Base-by-base conservation (phyloP, 2,113 vertebrate species). In the Laterallus jamaicensis region DNA sequence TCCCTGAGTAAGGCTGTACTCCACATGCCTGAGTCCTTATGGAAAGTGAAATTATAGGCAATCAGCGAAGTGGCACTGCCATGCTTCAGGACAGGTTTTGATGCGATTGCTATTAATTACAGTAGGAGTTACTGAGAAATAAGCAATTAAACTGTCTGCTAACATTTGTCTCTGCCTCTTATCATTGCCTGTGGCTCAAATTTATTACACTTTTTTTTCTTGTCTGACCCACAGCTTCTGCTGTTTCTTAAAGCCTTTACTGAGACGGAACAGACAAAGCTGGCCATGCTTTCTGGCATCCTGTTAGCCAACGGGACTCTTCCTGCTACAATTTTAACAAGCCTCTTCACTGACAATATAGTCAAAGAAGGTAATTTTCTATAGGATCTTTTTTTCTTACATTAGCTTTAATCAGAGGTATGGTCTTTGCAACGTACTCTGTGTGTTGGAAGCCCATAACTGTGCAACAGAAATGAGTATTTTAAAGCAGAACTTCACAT, bases 191-290 rank as follows among this genome's bases (percentile, higher is more conserved):
- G 4, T 82, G 56, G 17, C 54, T 68, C 49, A 82, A 47, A 31
- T 67, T 6, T 16, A 1, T 50, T 29, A 49, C 21, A 49, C 22
- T 39, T 40, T 14, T 49, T 4, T 73, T 39, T 79, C 49, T 90
- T 92, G 18, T 95, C 93, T 97, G 87, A 86, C 88, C 81, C 88
- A 71, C 95, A 99, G 99, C 98, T 99, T 88, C 98, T 99, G 93
- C 98, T 99, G 92, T 99, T 99, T 97, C 98, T 99, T 95, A 99
- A 99, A 98, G 99, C 98, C 94, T 99, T 99, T 96, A 98, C 98
- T 12, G 99, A 99, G 97, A 97, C 98, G 0, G 99, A 99, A 93
- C 99, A 99, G 96, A 99, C 98, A 58, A 99, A 99, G 96, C 95
- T 99, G 96, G 99, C 99, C 39, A 98, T 99, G 97, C 98, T 99